phyloP scores from a whole-genome alignment of 2,888 invertebrate genomes.

The Glaucopsyche alexis region DNA sequence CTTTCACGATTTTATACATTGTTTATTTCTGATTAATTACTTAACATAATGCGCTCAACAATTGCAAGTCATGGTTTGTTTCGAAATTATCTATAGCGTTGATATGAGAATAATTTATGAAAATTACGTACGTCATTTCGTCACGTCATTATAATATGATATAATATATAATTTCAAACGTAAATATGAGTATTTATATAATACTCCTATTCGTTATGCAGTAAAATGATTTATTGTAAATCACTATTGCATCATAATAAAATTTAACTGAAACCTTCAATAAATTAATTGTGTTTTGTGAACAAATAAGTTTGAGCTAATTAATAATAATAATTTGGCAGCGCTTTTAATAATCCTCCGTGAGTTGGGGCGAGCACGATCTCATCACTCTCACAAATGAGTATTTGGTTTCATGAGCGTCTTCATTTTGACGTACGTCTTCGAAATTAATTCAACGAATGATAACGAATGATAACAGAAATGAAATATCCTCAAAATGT shows the following conservation, averaged over 20 bases:
- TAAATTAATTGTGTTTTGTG: conserved; percentile 18
- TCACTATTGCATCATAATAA: no score
- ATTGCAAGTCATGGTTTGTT: neutral
- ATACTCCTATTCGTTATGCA: no score
- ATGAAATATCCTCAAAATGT: neutral
- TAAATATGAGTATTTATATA: no score
- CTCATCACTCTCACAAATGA: neutral
- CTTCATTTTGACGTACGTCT: neutral
- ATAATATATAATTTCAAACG: no score
- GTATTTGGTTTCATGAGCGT: conserved; percentile 16
- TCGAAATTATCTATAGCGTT: neutral
- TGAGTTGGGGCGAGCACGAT: neutral
- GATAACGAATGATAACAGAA: neutral
- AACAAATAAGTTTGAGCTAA: neutral
- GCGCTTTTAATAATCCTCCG: conserved; percentile 11
- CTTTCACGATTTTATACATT: neutral
- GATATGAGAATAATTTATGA: neutral
- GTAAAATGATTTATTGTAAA: no score
- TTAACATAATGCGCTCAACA: neutral
- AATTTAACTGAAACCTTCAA: neutral
- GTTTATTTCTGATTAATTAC: conserved; percentile 5
- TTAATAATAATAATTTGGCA: conserved; percentile 14
- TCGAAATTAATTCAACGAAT: neutral
- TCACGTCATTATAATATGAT: neutral
- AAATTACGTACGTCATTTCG: neutral